Percentiles rank a stretch among this genome's conserved stretches.
phyloP scores from a whole-genome alignment of 2,888 invertebrate species.

The Lepetodrilus schrolli region DNA sequence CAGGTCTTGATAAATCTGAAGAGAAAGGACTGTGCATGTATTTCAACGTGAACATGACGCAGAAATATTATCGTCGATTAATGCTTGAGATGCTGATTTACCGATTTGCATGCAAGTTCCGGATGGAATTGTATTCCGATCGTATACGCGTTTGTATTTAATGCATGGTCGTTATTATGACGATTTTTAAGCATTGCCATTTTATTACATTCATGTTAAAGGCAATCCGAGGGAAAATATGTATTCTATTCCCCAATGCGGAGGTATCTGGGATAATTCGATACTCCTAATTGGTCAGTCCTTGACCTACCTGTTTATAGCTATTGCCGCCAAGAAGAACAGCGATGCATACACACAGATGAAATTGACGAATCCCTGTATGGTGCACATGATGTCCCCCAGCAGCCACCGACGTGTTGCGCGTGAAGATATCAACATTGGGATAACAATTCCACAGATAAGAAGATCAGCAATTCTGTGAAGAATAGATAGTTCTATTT shows the following conservation, averaged over 20 bases:
- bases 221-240: no score
- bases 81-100: neutral
- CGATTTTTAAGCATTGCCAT: no score
- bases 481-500: no score
- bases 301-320: slow-evolving; percentile 31
- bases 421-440: neutral
- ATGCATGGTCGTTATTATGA: no score
- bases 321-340: slow-evolving; percentile 31
- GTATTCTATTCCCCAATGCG: no score
- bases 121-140: neutral
- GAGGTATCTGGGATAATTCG: no score
- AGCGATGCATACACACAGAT: slow-evolving; percentile 7
- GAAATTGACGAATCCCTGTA: slow-evolving; percentile 27
- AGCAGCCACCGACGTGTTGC: slow-evolving; percentile 11
- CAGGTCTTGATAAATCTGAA: neutral
- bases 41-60: neutral
- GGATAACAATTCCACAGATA: neutral
- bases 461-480: neutral
- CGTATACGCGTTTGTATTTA: neutral
- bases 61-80: no score
- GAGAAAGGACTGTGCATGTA: neutral
- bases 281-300: no score
- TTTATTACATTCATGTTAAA: no score
- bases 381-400: slow-evolving; percentile 15
- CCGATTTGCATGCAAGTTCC: neutral